Percentiles rank a stretch among this genome's conserved stretches.
These are phyloP conservation scores for Tapirus terrestris DNA, from an alignment of 2,113 vertebrate genomes.

Conservation along the genomic window DNA sequence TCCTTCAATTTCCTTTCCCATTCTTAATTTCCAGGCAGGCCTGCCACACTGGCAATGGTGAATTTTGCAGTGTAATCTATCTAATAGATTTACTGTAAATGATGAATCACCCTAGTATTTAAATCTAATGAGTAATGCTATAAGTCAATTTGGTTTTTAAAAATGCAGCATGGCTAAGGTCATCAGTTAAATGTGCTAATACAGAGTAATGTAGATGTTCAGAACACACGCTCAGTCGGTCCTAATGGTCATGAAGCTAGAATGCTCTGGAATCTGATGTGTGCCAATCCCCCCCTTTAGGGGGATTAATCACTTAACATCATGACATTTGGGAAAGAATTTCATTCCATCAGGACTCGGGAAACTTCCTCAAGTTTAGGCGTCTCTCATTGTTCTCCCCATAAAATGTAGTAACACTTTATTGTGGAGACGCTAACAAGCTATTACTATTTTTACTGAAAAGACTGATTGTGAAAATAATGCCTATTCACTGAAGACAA, in stretches of 20 bases:
- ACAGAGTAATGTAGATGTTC: slow-evolving; percentile 70
- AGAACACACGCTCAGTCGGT: slow-evolving; percentile 44
- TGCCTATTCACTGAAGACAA: slow-evolving; percentile 20
- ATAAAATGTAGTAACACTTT: not conserved
- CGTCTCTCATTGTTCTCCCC: not conserved
- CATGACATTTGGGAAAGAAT: not conserved
- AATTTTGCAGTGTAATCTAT: slow-evolving; percentile 79
- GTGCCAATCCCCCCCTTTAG: slow-evolving; percentile 50
- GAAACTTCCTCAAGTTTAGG: not conserved
- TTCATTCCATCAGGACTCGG: not conserved
- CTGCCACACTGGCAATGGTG: slow-evolving; percentile 68
- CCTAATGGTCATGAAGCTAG: slow-evolving; percentile 68
- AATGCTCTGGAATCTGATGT: slow-evolving; percentile 44
- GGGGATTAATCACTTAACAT: slow-evolving; percentile 46
- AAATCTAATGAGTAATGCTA: slow-evolving; percentile 83
- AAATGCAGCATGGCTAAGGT: slow-evolving; percentile 83
- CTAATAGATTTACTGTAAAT: slow-evolving; percentile 86
- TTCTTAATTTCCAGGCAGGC: slow-evolving; percentile 84
- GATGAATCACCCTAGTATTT: slow-evolving; percentile 87
- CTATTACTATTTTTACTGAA: not conserved
- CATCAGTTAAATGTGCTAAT: slow-evolving; percentile 82
- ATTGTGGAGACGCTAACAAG: not conserved
- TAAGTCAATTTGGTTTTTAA: slow-evolving; percentile 82
- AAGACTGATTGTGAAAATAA: not conserved
- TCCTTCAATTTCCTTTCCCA: slow-evolving; percentile 80